These are phyloP conservation scores for Tipula lateralis DNA, from an alignment of 2,888 invertebrate species.

Conservation along the genomic window DNA sequence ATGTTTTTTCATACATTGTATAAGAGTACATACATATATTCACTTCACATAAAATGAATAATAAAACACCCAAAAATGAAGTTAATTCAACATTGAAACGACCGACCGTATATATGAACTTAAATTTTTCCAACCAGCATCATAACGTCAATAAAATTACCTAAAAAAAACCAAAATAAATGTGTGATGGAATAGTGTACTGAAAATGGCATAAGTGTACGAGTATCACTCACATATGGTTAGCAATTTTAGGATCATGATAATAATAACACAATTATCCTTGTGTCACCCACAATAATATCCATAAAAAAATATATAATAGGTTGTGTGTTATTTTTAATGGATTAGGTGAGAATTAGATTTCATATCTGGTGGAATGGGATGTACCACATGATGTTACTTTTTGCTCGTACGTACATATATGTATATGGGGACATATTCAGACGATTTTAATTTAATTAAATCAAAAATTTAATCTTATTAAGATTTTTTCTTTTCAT, in stretches of 20 bases:
- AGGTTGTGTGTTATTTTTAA: not conserved
- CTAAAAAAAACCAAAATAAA: not conserved
- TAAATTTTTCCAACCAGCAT: not conserved
- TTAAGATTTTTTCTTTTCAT: not conserved
- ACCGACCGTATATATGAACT: not conserved
- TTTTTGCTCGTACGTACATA: not conserved
- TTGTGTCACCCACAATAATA: conserved; percentile 24
- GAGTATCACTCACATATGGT: not conserved
- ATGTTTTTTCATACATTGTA: not conserved
- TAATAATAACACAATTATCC: conserved; percentile 11
- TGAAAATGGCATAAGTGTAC: not conserved
- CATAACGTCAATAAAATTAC: not conserved
- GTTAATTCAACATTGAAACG: not conserved
- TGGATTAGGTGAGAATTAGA: conserved; percentile 19
- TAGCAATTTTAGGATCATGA: not conserved
- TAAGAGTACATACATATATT: not conserved
- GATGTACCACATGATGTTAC: not conserved
- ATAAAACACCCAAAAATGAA: not conserved
- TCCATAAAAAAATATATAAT: not conserved
- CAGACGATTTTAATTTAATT: conserved; percentile 19
- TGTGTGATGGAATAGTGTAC: not conserved
- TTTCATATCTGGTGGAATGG: not conserved
- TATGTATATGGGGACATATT: not conserved
- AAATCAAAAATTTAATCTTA: conserved; percentile 13
- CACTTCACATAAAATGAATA: conserved; percentile 13